Conservation (phyloP, 2,113 vertebrate species). For the Grammomys dolichurus region DNA sequence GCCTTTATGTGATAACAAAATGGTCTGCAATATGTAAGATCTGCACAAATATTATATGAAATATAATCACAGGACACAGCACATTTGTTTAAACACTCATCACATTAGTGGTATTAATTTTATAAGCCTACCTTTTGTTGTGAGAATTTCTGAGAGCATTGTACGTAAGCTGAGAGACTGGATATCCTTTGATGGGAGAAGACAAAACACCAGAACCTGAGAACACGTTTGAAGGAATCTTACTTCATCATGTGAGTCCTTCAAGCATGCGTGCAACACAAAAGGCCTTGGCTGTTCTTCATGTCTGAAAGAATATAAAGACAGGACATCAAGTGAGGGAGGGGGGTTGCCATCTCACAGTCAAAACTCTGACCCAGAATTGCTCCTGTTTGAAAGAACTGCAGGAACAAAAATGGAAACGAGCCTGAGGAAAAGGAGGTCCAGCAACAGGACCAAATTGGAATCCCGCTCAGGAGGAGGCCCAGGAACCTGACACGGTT, state of each 20-base stretch:
- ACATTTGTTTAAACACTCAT: not conserved
- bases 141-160: slow-evolving; percentile 97
- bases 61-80: not conserved
- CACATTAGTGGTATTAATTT: slow-evolving; percentile 33
- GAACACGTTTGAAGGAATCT: slow-evolving; percentile 95
- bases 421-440: too few relatives aligned
- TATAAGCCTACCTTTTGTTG: slow-evolving; percentile 92
- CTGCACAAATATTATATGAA: not conserved
- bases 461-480: too few relatives aligned
- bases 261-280: slow-evolving; percentile 94
- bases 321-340: too few relatives aligned
- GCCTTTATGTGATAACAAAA: not conserved
- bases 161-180: slow-evolving; percentile 94
- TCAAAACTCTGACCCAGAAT: too few relatives aligned
- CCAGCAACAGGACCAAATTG: too few relatives aligned
- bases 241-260: slow-evolving; percentile 92
- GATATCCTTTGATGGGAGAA: slow-evolving; percentile 94
- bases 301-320: slow-evolving; percentile 87
- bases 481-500: too few relatives aligned
- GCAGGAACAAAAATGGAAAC: too few relatives aligned
- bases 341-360: too few relatives aligned
- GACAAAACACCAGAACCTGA: slow-evolving; percentile 94
- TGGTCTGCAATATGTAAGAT: not conserved
- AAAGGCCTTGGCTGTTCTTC: slow-evolving; percentile 94
- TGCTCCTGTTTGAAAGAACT: too few relatives aligned